Percentiles rank a stretch among this genome's conserved stretches.
These are phyloP conservation scores for Meloidogyne floridensis DNA, from an alignment of 1,140 invertebrate species.

Conservation along the genomic window DNA sequence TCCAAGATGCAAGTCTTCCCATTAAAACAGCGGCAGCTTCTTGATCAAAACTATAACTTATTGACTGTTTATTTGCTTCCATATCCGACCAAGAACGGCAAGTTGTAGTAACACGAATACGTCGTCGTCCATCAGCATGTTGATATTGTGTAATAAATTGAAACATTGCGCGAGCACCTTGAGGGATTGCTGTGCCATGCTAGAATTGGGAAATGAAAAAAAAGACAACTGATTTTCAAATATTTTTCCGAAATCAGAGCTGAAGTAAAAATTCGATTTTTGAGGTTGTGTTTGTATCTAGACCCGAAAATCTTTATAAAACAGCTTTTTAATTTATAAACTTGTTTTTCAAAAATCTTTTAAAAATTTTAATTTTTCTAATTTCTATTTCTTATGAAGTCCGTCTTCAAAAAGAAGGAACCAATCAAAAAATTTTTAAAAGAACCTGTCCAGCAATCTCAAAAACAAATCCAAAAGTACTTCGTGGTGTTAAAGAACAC, in stretches of 20 bases:
- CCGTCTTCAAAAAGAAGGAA: no score
- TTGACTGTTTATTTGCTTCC: conserved; percentile 69
- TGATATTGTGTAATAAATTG: conserved; percentile 99
- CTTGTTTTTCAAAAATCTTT: no score
- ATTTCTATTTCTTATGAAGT: no score
- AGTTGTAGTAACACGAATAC: conserved; percentile 92
- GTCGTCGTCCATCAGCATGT: conserved; percentile 90
- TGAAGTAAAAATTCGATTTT: no score
- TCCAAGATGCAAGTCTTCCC: conserved; percentile 91
- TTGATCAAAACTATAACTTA: conserved; percentile 74
- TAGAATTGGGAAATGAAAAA: conserved; percentile 66
- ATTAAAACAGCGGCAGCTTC: conserved; percentile 88
- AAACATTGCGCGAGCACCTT: conserved; percentile 90
- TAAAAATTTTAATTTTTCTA: no score
- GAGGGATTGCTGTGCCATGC: conserved; percentile 89
- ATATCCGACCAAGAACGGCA: conserved; percentile 80
- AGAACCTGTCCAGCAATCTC: conserved; percentile 86
- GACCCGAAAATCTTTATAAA: no score
- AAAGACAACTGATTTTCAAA: conserved; percentile 36
- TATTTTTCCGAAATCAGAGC: no score
- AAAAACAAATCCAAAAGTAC: conserved; percentile 90
- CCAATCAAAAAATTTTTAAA: not conserved
- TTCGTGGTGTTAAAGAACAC: conserved; percentile 87
- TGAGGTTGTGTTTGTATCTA: no score
- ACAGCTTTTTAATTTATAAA: no score